Conservation (phyloP, 2,113 vertebrate species). For the Rhinolophus sinicus region DNA sequence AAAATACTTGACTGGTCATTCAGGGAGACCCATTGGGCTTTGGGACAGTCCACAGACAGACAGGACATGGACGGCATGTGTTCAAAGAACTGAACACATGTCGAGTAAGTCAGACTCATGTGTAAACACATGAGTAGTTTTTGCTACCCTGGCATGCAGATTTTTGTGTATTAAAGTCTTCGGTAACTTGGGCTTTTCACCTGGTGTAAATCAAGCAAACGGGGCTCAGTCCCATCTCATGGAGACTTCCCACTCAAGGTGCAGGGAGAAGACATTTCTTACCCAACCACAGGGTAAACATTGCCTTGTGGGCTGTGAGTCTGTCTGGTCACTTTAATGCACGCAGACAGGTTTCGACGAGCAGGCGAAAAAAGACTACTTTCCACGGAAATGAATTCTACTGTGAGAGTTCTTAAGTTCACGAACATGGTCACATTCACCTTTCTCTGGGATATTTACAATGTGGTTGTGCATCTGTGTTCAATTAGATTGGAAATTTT, state of each 20-base stretch:
- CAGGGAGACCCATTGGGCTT: neutral
- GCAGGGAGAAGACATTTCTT: neutral
- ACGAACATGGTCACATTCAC: neutral
- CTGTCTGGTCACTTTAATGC: neutral
- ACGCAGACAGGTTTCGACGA: neutral
- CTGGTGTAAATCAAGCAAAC: neutral
- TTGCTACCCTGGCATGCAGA: neutral
- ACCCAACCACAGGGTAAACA: neutral
- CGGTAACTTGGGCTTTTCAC: neutral
- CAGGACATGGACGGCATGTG: too few species aligned
- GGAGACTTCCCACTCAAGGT: neutral
- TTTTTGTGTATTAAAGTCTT: neutral
- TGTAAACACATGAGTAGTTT: neutral
- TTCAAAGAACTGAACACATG: neutral
- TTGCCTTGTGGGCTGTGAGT: neutral
- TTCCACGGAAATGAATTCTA: neutral
- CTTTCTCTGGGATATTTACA: constrained; percentile 17
- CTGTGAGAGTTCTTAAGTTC: neutral
- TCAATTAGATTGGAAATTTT: constrained; percentile 40
- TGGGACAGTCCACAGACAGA: neutral
- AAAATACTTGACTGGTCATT: neutral
- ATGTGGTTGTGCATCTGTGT: neutral
- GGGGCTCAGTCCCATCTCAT: too few species aligned
- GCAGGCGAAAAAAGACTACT: neutral
- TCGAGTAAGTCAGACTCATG: neutral